Evolutionary conservation across 2,113 vertebrate species (phyloP), one percentile per base, ranked within the genome.

Genomic region (Cathartes aura): DNA sequence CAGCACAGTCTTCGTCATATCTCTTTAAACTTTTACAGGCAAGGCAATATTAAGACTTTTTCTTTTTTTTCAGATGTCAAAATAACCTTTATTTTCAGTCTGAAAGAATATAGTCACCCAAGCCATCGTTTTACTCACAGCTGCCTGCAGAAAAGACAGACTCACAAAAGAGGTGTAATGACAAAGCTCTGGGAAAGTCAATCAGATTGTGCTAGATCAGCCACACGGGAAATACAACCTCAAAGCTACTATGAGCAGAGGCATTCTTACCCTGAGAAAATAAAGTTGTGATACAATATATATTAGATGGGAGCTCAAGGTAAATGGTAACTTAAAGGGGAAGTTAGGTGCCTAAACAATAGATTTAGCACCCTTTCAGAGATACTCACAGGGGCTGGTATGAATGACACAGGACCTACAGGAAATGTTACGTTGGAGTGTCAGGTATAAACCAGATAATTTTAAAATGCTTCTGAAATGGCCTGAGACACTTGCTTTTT

Each of bases 381-480:
- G 4, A 62, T 36, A 38, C 8, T 59, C 26, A 56, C 4, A 21
- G 3, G 2, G 2, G 5, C 5, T 76, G 10, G 5, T 45, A 21
- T 42, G 78, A 78, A 56, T n/a, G 21, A 15, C 32, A 58, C 12
- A 42, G 27, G 68, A 38, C 15, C 3, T 30, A 32, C 20, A 45
- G 8, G 24, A 89, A 64, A 48, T 1, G 0, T 56, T 12, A 52
- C 3, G 0, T 1, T 38, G 5, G 6, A 32, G 4, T 26, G 34
- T 16, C 12, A 29, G 55, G 2, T 67, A 9, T 36, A 82, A 79
- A 58, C 3, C 5, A 68, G 5, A 27, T 11, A 3, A 15, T 50
- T 80, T 48, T 4, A 68, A 87, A 76, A 60, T 59, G 4, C 1
- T 79, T 87, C 26, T 63, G n/a, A 74, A 92, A 79, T 20, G 8